Evolutionary conservation across 2,113 vertebrate species (phyloP), one percentile per base, ranked within the genome.

Genomic region (Brachirus orientalis): DNA sequence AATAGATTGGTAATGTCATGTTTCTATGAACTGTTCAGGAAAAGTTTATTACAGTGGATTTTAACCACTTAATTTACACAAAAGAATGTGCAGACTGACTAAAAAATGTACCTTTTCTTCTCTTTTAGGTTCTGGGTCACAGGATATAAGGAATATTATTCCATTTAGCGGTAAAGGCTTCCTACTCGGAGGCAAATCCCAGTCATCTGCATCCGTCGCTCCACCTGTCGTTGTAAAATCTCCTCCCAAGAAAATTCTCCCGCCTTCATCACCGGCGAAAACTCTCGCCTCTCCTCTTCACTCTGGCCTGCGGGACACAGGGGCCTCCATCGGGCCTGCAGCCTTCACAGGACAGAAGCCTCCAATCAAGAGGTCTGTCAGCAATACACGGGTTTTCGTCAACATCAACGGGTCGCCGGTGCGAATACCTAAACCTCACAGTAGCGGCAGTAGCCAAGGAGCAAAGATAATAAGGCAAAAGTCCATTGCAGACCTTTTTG

Each of bases 91-190:
- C 4, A 12, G 12, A 13, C 12, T 43, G 40, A 28, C 33, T 61
- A 28, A 45, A 51, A 37, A 63, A 17, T 60, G 4, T 19, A 10
- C 51, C 41, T 56, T 70, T 58, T 63, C 11, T 8, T 14, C 22
- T 70, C 58, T 89, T 90, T 28, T 28, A 28, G 95, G 56, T 48
- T 78, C 87, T 16, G 74, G 73, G 20, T 84, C 18, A 7, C 80
- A 56, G 57, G 91, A 89, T 50, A 88, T 65, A 0, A 90, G 93
- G 69, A 91, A 84, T 8, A 14, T 94, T 7, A 83, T 93, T 11
- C 94, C 96, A 6, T 99, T 98, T 36, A 94, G 90, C 61, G 98
- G 98, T 8, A 95, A 66, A 63, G 96, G 97, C 0, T 93, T 95
- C 75, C 57, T 92, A 1, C 94, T 98, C 6, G 95, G 95, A 67